These are phyloP conservation scores for Cotesia glomerata DNA, from an alignment of 1,140 invertebrate genomes.

Conservation along the genomic window DNA sequence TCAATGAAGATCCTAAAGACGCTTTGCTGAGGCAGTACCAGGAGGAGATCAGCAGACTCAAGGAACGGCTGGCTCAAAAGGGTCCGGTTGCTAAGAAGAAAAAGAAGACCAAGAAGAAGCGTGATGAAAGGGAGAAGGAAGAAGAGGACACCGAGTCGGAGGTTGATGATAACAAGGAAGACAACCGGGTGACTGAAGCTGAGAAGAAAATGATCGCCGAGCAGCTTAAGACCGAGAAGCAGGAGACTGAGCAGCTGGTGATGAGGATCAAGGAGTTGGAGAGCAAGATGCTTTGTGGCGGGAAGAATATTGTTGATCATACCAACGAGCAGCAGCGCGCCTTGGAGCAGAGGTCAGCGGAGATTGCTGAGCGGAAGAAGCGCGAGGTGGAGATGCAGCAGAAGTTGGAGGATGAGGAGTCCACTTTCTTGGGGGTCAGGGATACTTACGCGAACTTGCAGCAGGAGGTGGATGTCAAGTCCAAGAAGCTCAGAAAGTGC, in stretches of 20 bases:
- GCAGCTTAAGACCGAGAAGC: conserved; percentile 70
- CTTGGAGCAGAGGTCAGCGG: conserved; percentile 87
- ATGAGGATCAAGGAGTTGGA: conserved; percentile 89
- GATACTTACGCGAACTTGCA: conserved; percentile 93
- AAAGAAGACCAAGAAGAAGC: conserved; percentile 58
- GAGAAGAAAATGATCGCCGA: conserved; percentile 71
- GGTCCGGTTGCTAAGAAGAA: conserved; percentile 67
- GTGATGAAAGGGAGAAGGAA: conserved; percentile 57
- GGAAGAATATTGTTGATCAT: conserved; percentile 97
- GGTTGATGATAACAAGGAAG: conserved; percentile 60
- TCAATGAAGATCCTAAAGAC: conserved; percentile 99
- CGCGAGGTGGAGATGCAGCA: conserved; percentile 85
- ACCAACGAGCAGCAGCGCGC: conserved; percentile 93
- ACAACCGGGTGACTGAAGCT: conserved; percentile 64
- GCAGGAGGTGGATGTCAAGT: conserved; percentile 91
- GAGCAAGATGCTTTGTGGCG: conserved; percentile 95
- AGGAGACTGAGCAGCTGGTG: conserved; percentile 75
- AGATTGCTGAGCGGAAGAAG: conserved; percentile 83
- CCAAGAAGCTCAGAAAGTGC: conserved; percentile 77
- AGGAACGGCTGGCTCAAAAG: conserved; percentile 78
- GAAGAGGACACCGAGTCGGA: conserved; percentile 57
- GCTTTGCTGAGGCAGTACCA: conserved; percentile 94
- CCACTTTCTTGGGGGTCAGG: conserved; percentile 90
- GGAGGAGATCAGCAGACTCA: conserved; percentile 93
- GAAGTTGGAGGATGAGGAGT: conserved; percentile 86